Conservation (phyloP, 2,113 vertebrate species). For the Thunnus thynnus region DNA sequence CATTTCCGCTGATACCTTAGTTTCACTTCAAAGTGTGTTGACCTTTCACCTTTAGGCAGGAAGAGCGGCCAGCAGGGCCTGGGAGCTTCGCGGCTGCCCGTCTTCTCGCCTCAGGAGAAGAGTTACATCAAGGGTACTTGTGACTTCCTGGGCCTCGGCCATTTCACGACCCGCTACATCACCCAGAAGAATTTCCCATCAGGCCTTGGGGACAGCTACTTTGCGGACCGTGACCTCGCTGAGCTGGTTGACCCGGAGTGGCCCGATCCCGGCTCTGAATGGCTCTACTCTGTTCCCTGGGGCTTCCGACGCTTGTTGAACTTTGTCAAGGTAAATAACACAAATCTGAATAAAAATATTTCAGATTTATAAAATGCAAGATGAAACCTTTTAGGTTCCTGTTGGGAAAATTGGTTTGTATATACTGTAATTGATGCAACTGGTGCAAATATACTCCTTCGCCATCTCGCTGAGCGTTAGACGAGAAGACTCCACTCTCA, state of each 20-base stretch:
- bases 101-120: slow-evolving; percentile 91
- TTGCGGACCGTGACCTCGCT: slow-evolving; percentile 86
- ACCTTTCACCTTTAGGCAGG: slow-evolving; percentile 79
- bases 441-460: too few relatives aligned
- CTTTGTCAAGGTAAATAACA: slow-evolving; percentile 89
- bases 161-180: slow-evolving; percentile 91
- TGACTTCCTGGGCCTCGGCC: slow-evolving; percentile 92
- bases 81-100: slow-evolving; percentile 87
- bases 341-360: not conserved
- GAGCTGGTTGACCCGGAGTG: slow-evolving; percentile 91
- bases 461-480: too few relatives aligned
- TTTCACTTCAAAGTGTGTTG: not conserved
- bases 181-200: slow-evolving; percentile 87
- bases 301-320: slow-evolving; percentile 84
- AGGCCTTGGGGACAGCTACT: slow-evolving; percentile 86
- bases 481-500: too few relatives aligned
- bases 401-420: too few relatives aligned
- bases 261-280: slow-evolving; percentile 89
- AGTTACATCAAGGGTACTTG: slow-evolving; percentile 89
- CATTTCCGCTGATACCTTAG: not conserved
- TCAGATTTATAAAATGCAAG: too few relatives aligned
- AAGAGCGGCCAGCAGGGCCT: slow-evolving; percentile 92
- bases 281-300: slow-evolving; percentile 83
- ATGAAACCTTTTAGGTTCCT: not conserved
- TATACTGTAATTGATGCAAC: too few relatives aligned